A percentile compares a stretch with the other conserved stretches of the same genome.
Conservation (phyloP, 2,797 vertebrate species). For the Bothrops alternatus region DNA sequence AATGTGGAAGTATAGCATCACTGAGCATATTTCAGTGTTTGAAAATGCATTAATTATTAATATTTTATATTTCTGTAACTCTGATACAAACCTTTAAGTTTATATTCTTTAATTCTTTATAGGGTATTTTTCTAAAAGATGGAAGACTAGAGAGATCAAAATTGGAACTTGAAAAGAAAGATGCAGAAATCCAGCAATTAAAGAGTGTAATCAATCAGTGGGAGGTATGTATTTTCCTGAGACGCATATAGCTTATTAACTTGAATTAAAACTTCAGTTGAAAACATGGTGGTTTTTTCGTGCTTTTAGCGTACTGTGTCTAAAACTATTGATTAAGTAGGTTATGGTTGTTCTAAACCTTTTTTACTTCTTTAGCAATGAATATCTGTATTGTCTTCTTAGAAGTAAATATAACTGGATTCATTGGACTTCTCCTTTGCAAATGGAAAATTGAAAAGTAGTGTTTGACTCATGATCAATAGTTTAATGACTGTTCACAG, state of each 20-base stretch:
- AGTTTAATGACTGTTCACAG: not conserved
- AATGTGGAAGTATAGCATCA: not conserved
- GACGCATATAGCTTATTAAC: not conserved
- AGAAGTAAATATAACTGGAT: not conserved
- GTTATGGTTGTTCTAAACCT: not conserved
- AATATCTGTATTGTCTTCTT: not conserved
- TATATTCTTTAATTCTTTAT: not conserved
- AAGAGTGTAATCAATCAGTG: constrained; percentile 84
- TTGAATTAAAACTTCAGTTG: not conserved
- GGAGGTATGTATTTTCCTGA: constrained; percentile 78
- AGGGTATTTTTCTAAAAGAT: constrained; percentile 71
- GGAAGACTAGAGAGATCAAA: constrained; percentile 87
- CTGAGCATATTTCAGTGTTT: not conserved
- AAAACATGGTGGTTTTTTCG: not conserved
- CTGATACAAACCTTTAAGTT: not conserved
- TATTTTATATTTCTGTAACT: not conserved
- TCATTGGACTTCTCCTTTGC: not conserved
- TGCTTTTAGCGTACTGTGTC: not conserved
- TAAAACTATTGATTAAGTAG: not conserved
- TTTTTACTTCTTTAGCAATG: not conserved
- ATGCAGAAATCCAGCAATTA: constrained; percentile 84
- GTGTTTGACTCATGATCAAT: not conserved
- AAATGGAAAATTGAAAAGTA: not conserved
- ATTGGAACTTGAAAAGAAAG: constrained; percentile 91
- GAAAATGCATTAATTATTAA: not conserved